These are phyloP conservation scores for Rhopilema esculentum DNA, from an alignment of 30 jellyfish, hydroid and myxozoan genomes.

Conservation along the genomic window DNA sequence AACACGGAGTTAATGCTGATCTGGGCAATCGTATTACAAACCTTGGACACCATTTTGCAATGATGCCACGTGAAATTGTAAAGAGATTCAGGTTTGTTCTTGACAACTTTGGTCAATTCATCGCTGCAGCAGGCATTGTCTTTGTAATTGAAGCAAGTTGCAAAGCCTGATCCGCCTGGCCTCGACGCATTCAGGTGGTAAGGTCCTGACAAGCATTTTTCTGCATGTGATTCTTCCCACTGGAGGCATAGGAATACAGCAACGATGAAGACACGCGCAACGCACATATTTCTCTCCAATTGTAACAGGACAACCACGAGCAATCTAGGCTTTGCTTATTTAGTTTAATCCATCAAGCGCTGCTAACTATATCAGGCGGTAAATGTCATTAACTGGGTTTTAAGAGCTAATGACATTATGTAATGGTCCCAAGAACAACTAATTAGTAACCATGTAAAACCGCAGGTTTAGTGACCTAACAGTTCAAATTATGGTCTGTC, in stretches of 20 bases:
- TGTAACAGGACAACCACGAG: background rate
- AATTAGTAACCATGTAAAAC: no score
- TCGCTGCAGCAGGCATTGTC: conserved; percentile 70
- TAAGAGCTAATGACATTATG: no score
- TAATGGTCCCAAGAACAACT: no score
- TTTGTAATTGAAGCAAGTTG: conserved; percentile 50
- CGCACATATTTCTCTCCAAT: background rate
- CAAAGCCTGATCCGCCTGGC: conserved; percentile 37
- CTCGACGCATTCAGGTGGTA: conserved; percentile 54
- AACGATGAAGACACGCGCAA: background rate
- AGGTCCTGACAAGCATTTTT: conserved; percentile 66
- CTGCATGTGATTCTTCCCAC: conserved; percentile 12
- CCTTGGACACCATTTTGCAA: conserved; percentile 56
- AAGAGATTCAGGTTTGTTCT: conserved; percentile 35
- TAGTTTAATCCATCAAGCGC: no score
- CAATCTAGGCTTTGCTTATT: background rate
- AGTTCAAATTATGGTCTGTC: no score
- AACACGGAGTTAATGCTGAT: no score
- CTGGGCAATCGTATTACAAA: no score
- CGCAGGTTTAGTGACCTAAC: no score
- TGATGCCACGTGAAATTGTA: conserved; percentile 73
- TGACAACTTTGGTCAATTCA: conserved; percentile 32
- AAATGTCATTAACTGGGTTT: no score
- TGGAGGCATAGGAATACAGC: background rate
- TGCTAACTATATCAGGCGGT: no score